Evolutionary conservation across 2,797 vertebrate species (phyloP).

Genomic region (Cynodonichthys magdalenae): DNA sequence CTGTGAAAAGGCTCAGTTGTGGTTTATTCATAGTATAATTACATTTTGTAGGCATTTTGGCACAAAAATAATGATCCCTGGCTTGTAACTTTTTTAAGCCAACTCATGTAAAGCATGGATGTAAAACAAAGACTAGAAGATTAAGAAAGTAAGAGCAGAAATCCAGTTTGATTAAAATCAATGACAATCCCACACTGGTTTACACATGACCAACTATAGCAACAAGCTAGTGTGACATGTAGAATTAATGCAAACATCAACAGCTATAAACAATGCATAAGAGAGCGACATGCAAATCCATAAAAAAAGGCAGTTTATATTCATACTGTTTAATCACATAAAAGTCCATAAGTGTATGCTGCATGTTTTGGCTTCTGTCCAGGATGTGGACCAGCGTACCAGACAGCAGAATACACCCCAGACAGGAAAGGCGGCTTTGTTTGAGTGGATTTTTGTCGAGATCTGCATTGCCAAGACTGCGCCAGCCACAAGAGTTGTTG

Average conservation of each 20-base stretch:
- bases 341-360: conserved; percentile 52
- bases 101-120: conserved; percentile 17
- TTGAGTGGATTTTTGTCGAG: conserved; percentile 11
- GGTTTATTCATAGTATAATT: no score
- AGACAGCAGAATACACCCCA: conserved; percentile 49
- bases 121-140: no score
- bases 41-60: no score
- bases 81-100: neutral
- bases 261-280: conserved; percentile 20
- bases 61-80: neutral
- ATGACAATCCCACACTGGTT: conserved; percentile 30
- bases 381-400: conserved; percentile 62
- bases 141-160: no score
- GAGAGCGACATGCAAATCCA: conserved; percentile 45
- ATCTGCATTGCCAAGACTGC: conserved; percentile 51
- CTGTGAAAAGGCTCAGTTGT: no score
- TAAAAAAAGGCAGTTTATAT: conserved; percentile 45
- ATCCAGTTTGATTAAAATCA: conserved; percentile 26
- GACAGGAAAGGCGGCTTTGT: conserved; percentile 45
- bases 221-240: conserved; percentile 21
- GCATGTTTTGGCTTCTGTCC: conserved; percentile 60
- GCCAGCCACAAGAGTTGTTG: conserved; percentile 70
- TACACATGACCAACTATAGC: conserved; percentile 20
- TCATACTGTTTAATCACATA: conserved; percentile 64
- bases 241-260: conserved; percentile 19